A percentile compares a stretch with the other conserved stretches of the same genome.
These are phyloP conservation scores for Montipora sp. DNA, from an alignment of 64 coral and sea anemone genomes.

Conservation along the genomic window DNA sequence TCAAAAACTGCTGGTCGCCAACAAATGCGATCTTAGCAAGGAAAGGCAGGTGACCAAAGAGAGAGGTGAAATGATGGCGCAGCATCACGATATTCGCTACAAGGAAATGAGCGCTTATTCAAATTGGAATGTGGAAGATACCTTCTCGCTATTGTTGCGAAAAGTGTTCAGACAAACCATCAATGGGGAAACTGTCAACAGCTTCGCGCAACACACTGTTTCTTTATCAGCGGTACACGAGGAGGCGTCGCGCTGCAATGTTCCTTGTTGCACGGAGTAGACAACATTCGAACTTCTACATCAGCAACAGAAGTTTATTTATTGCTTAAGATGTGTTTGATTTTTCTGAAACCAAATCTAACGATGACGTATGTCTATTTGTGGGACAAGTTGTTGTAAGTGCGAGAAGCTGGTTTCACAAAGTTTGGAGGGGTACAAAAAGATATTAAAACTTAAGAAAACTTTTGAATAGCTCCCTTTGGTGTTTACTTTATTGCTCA, in stretches of 20 bases:
- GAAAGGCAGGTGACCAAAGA: conserved; percentile 8
- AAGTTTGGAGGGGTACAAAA: too few species aligned
- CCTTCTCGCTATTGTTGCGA: neutral
- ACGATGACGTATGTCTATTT: too few species aligned
- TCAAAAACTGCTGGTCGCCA: neutral
- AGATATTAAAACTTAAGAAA: too few species aligned
- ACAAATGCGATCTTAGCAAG: conserved; percentile 11
- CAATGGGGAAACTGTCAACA: neutral
- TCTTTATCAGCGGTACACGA: neutral
- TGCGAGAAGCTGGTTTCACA: too few species aligned
- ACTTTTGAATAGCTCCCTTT: too few species aligned
- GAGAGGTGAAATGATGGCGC: neutral
- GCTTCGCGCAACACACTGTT: neutral
- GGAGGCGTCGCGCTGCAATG: neutral
- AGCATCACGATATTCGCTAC: neutral
- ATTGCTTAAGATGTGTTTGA: too few species aligned
- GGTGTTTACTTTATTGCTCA: too few species aligned
- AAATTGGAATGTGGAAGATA: conserved; percentile 8
- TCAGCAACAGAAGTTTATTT: too few species aligned
- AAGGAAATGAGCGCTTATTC: conserved; percentile 6
- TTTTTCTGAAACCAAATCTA: too few species aligned
- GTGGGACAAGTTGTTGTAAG: too few species aligned
- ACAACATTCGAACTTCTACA: too few species aligned
- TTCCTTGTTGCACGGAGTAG: neutral
- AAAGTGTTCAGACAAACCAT: neutral